Conservation (phyloP, 2,797 vertebrate species). For the Choloepus didactylus region DNA sequence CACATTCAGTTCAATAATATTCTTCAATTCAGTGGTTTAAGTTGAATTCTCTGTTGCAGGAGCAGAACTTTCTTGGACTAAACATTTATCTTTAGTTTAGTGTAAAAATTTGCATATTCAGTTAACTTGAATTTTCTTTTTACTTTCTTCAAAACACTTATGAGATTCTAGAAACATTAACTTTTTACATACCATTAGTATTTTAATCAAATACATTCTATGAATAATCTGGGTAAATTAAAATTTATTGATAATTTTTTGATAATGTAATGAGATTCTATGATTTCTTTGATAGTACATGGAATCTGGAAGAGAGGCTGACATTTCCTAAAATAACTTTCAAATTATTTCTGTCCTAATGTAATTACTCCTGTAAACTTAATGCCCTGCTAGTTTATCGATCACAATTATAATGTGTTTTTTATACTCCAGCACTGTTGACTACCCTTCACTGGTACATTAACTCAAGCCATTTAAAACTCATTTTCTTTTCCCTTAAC, state of each 20-base stretch:
- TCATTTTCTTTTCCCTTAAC: constrained; percentile 71
- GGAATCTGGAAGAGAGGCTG: not conserved
- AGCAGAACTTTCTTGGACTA: not conserved
- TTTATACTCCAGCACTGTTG: constrained; percentile 59
- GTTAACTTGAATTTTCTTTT: constrained; percentile 19
- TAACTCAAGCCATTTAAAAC: constrained; percentile 73
- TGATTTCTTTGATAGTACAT: constrained; percentile 42
- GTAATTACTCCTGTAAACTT: constrained; percentile 59
- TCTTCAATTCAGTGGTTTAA: constrained; percentile 64
- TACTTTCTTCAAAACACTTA: not conserved
- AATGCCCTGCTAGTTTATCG: constrained; percentile 59
- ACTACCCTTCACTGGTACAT: constrained; percentile 71
- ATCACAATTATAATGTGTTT: constrained; percentile 65
- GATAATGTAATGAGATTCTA: not conserved
- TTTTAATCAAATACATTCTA: not conserved
- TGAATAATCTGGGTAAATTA: not conserved
- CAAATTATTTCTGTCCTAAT: constrained; percentile 68
- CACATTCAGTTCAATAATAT: constrained; percentile 68
- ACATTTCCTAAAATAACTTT: constrained; percentile 70
- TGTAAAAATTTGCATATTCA: not conserved
- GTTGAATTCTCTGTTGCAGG: constrained; percentile 16
- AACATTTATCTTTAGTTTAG: not conserved
- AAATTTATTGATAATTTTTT: constrained; percentile 17
- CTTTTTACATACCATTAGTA: not conserved
- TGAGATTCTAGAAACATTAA: not conserved